These are phyloP conservation scores for Drosophila paulistorum DNA, from an alignment of 1,140 invertebrate genomes.

Conservation along the genomic window DNA sequence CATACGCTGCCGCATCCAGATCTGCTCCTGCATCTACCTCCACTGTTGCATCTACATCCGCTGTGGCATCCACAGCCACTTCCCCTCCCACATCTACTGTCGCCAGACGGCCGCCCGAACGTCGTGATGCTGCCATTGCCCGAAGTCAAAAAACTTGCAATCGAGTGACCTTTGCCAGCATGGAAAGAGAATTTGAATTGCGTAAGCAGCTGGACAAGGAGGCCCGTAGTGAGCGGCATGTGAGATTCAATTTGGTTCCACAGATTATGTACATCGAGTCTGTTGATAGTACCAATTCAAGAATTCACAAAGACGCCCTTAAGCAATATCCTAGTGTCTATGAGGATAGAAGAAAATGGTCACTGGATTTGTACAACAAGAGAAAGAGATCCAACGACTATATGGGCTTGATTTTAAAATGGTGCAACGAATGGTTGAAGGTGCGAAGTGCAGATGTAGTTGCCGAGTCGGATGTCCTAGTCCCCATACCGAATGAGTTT, in stretches of 20 bases:
- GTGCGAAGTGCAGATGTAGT: conserved; percentile 45
- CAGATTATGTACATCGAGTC: conserved; percentile 39
- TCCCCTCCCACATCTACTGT: background rate
- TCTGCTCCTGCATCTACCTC: background rate
- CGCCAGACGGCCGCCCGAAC: conserved; percentile 27
- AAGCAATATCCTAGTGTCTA: conserved; percentile 46
- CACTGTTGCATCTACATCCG: background rate
- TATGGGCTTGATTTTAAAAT: conserved; percentile 50
- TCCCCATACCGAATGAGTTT: conserved; percentile 64
- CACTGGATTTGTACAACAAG: background rate
- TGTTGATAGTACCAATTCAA: conserved; percentile 7
- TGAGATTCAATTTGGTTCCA: conserved; percentile 35
- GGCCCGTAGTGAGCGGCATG: conserved; percentile 28
- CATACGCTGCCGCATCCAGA: background rate
- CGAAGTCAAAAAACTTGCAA: conserved; percentile 66
- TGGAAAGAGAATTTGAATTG: conserved; percentile 50
- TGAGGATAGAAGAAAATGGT: conserved; percentile 51
- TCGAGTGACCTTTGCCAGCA: conserved; percentile 65
- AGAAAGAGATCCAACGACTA: conserved; percentile 50
- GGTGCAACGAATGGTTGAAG: conserved; percentile 68
- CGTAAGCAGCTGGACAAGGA: conserved; percentile 1
- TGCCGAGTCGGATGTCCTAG: conserved; percentile 46
- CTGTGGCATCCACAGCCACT: background rate
- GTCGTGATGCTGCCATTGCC: conserved; percentile 42
- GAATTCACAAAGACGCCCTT: conserved; percentile 41